phyloP scores from a whole-genome alignment of 2,113 vertebrate species.

The Larimichthys crocea region DNA sequence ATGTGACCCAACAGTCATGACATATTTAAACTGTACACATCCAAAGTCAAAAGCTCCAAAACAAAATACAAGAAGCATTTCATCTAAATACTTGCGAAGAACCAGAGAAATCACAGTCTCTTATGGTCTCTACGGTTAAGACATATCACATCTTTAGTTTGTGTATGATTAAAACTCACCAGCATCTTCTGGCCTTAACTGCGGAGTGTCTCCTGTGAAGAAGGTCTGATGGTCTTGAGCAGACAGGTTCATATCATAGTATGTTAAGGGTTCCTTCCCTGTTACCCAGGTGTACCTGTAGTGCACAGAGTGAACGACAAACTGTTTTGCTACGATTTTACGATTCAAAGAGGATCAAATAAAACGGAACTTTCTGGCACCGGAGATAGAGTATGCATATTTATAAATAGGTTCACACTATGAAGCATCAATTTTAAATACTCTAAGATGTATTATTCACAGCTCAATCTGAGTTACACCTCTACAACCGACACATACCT shows the following conservation, averaged over 20 bases:
- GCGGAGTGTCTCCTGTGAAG: constrained; percentile 95
- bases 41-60: neutral
- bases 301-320: neutral
- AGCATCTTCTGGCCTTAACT: constrained; percentile 92
- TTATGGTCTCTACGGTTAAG: neutral
- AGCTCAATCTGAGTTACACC: neutral
- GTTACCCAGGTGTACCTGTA: constrained; percentile 97
- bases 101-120: neutral
- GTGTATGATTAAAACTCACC: constrained; percentile 80
- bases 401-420: neutral
- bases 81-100: neutral
- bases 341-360: neutral
- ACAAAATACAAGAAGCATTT: neutral
- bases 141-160: neutral
- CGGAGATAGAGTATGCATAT: neutral
- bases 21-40: neutral
- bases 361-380: neutral
- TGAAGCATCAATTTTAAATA: neutral
- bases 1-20: constrained; percentile 4
- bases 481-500: constrained; percentile 83
- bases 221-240: constrained; percentile 99
- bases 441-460: neutral
- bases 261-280: constrained; percentile 96
- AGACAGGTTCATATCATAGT: constrained; percentile 99
- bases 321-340: neutral